These are phyloP conservation scores for Chloropsis hardwickii DNA, from an alignment of 2,113 vertebrate species.

Conservation along the genomic window DNA sequence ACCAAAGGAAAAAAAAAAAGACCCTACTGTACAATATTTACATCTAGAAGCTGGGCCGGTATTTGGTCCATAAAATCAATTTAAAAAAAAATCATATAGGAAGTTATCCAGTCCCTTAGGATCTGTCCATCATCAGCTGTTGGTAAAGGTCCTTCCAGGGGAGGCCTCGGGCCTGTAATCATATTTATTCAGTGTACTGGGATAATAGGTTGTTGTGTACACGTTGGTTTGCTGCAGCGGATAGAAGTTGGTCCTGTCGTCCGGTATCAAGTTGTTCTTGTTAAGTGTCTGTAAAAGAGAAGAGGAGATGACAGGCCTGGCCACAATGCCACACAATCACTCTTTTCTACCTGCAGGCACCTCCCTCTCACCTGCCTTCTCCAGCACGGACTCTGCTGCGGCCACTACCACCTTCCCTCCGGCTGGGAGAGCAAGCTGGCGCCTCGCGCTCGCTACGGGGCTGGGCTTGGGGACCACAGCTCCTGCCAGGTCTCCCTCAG, in stretches of 20 bases:
- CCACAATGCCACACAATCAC: background rate
- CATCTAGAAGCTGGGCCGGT: constrained; percentile 56
- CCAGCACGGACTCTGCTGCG: background rate
- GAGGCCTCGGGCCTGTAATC: constrained; percentile 94
- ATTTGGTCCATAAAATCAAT: constrained; percentile 71
- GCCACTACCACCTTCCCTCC: constrained; percentile 29
- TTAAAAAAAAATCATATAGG: constrained; percentile 47
- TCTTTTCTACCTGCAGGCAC: constrained; percentile 18
- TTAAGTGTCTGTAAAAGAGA: constrained; percentile 87
- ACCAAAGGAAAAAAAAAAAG: constrained; percentile 33
- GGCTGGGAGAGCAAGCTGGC: constrained; percentile 3
- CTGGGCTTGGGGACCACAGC: background rate
- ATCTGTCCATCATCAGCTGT: constrained; percentile 85
- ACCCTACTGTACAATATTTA: constrained; percentile 71
- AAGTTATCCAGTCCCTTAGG: constrained; percentile 50
- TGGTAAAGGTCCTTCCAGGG: constrained; percentile 92
- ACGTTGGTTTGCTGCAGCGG: constrained; percentile 95
- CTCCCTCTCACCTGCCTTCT: constrained; percentile 48
- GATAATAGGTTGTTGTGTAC: constrained; percentile 98
- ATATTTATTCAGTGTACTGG: constrained; percentile 89
- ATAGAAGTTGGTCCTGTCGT: constrained; percentile 94
- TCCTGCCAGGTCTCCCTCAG: background rate
- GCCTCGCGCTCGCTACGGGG: background rate
- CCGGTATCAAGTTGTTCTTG: constrained; percentile 96
- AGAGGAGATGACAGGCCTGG: constrained; percentile 1